These are phyloP conservation scores for Pseudococcus viburni DNA, from an alignment of 2,888 invertebrate genomes.

Conservation along the genomic window DNA sequence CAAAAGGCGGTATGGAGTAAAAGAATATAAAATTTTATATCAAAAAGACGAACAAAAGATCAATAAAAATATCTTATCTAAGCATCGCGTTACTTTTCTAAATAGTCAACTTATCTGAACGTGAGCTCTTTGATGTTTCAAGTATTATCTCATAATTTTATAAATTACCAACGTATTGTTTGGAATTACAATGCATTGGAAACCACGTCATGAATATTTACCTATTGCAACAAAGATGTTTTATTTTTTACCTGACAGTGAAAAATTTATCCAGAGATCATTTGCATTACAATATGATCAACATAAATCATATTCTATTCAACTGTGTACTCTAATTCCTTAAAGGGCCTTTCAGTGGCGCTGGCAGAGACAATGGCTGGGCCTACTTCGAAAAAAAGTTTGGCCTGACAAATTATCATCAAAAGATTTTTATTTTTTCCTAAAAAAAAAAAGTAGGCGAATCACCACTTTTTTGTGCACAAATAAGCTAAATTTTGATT, in stretches of 20 bases:
- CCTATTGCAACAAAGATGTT: not conserved
- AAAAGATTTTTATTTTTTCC: too few relatives aligned
- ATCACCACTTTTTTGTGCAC: too few relatives aligned
- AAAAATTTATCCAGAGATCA: not conserved
- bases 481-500: too few relatives aligned
- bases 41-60: not conserved
- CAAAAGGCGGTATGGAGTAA: not conserved
- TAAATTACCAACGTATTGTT: not conserved
- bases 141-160: conserved; percentile 19
- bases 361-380: too few relatives aligned
- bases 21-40: not conserved
- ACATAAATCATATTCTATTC: not conserved
- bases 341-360: not conserved
- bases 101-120: conserved; percentile 1
- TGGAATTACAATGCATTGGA: not conserved
- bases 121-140: conserved; percentile 1
- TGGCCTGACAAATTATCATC: too few relatives aligned
- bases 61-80: not conserved
- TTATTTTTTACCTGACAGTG: not conserved
- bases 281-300: not conserved
- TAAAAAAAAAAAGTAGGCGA: too few relatives aligned
- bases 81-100: not conserved
- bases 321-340: not conserved
- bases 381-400: too few relatives aligned
- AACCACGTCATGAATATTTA: not conserved